These are phyloP conservation scores for Drosophila longiperda DNA, from an alignment of 2,888 invertebrate species.

Conservation along the genomic window DNA sequence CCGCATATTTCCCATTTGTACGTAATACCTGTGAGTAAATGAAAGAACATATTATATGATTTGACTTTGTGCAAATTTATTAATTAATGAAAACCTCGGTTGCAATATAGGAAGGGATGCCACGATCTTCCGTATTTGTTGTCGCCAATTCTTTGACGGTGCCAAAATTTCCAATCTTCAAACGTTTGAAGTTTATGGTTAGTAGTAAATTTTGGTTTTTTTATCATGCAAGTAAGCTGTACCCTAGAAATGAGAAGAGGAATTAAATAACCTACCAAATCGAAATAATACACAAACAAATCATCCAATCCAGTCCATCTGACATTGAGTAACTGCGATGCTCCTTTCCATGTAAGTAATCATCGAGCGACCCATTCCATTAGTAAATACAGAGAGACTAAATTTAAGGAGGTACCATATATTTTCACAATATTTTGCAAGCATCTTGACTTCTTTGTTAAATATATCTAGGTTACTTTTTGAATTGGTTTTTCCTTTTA, in stretches of 20 bases:
- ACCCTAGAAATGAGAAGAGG: not conserved
- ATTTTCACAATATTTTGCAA: constrained; percentile 3
- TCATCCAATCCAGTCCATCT: not conserved
- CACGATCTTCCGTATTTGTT: not conserved
- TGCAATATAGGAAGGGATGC: accelerated
- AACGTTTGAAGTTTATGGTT: not conserved
- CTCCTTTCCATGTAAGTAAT: not conserved
- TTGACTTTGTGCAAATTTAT: not conserved
- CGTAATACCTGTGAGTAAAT: accelerated
- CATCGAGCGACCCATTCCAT: not conserved
- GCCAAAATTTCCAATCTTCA: constrained; percentile 17
- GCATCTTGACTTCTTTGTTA: not conserved
- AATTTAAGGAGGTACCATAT: not conserved
- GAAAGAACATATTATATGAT: not conserved
- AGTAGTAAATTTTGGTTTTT: constrained; percentile 22
- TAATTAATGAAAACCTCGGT: not conserved
- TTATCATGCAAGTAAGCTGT: constrained; percentile 21
- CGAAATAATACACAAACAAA: not conserved
- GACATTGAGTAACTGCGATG: not conserved
- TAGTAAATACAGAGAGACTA: not conserved
- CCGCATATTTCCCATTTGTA: not conserved
- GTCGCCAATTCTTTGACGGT: not conserved
- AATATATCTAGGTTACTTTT: not conserved
- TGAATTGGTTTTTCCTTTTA: not conserved
- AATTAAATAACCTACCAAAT: not conserved